phyloP scores from a whole-genome alignment of 2,888 invertebrate species.

The Nebria salina region DNA sequence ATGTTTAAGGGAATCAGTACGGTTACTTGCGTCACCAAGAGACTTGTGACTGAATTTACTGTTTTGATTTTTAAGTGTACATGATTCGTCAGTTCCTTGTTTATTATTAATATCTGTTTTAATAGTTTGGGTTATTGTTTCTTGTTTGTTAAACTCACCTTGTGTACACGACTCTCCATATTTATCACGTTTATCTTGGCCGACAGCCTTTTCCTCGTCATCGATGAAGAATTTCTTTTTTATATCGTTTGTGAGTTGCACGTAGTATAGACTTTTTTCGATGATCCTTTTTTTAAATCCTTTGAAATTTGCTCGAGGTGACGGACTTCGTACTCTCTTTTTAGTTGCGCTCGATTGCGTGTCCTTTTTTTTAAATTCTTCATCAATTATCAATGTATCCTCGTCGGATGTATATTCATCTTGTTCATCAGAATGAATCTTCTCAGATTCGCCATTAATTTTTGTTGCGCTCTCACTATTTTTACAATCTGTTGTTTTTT shows the following conservation, averaged over 20 bases:
- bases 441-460: conserved; percentile 57
- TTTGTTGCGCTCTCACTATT: conserved; percentile 50
- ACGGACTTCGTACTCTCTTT: conserved; percentile 42
- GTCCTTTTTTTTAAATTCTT: conserved; percentile 54
- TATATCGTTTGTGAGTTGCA: conserved; percentile 27
- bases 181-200: conserved; percentile 25
- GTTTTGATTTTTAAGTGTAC: conserved; percentile 31
- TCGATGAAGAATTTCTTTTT: conserved; percentile 15
- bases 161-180: conserved; percentile 16
- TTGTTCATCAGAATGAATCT: conserved; percentile 53
- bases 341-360: conserved; percentile 27
- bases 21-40: conserved; percentile 31
- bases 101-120: conserved; percentile 32
- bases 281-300: conserved; percentile 47
- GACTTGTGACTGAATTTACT: conserved; percentile 26
- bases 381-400: conserved; percentile 61
- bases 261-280: conserved; percentile 33
- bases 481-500: conserved; percentile 37
- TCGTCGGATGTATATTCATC: conserved; percentile 58
- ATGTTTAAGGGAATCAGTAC: conserved; percentile 30
- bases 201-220: conserved; percentile 25
- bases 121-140: conserved; percentile 21
- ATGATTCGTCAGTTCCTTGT: conserved; percentile 25
- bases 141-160: conserved; percentile 40
- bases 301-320: conserved; percentile 45